These are phyloP conservation scores for Ptychobarbus kaznakovi DNA, from an alignment of 2,797 vertebrate genomes.

Conservation along the genomic window DNA sequence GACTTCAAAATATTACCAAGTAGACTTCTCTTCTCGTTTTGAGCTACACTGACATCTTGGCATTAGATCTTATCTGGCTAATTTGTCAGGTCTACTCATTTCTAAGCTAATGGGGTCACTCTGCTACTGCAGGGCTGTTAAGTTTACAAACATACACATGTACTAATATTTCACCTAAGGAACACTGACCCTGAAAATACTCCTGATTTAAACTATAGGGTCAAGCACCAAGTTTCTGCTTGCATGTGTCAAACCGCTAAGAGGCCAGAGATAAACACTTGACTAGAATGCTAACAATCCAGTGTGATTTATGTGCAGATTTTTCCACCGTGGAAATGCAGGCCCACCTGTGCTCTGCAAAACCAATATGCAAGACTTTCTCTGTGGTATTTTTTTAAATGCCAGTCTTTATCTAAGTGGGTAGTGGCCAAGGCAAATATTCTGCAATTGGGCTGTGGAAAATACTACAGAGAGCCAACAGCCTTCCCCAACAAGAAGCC, in stretches of 20 bases:
- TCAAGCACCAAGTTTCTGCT: constrained; percentile 22
- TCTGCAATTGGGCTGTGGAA: constrained; percentile 34
- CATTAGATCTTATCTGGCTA: not conserved
- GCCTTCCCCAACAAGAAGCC: constrained; percentile 24
- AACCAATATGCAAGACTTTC: constrained; percentile 1
- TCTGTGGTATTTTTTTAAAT: constrained; percentile 20
- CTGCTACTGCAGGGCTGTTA: not conserved
- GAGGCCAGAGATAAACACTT: not conserved
- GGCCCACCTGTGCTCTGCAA: not conserved
- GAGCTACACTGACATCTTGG: constrained; percentile 16
- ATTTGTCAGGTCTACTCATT: constrained; percentile 10
- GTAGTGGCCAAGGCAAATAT: constrained; percentile 47
- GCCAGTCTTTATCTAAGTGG: constrained; percentile 38
- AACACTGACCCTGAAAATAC: not conserved
- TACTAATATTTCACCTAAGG: not conserved
- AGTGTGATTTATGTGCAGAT: constrained; percentile 51
- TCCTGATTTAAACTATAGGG: constrained; percentile 21
- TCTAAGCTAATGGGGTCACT: not conserved
- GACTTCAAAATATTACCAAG: not conserved
- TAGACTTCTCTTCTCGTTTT: not conserved
- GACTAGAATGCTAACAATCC: constrained; percentile 52
- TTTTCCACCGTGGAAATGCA: constrained; percentile 56
- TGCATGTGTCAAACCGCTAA: constrained; percentile 14
- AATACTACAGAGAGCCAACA: constrained; percentile 29
- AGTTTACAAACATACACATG: not conserved